Base-by-base conservation (phyloP, 2,113 vertebrate species). In the Odocoileus virginianus region DNA sequence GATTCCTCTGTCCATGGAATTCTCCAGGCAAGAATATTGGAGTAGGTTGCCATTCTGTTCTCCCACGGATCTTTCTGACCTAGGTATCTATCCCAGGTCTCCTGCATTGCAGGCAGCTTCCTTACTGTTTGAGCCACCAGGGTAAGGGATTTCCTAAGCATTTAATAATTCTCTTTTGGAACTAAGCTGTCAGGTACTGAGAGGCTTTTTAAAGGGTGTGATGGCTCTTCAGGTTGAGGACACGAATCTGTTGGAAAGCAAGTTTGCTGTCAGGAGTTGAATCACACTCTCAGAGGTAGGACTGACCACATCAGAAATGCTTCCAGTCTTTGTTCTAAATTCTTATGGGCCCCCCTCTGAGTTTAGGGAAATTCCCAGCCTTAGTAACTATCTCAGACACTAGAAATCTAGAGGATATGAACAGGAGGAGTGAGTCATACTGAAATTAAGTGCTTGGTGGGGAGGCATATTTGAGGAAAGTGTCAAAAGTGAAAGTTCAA, bases 141-240 rank as follows among this genome's bases (percentile, higher is more conserved):
- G 45, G 13, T 21, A 76, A 78, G 50, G 45, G 15, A 81, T 85
- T 85, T 94, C 84, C 60, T 95, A 94, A 96, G 30, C 71, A 76
- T 33, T 95, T 94, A 36, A 43, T 96, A 64, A 92, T 94, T 36
- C 47, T 94, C n/a, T 96, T 92, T 94, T 55, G 45, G 43, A 92
- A 84, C 55, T 78, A 58, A 92, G 50, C 45, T 89, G 43, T 89
- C 84, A 79, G 40, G 27, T 87, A 82, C 27, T 83, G 79, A 92
- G 93, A 54, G 30, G 15, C 78, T 92, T 89, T 84, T 89, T 84
- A 84, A 84, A 93, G 85, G 50, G n/a, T 83, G 14, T n/a, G 61
- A 86, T 58, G 50, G 67, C 47, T 90, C 89, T 96, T 93, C 28
- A 79, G 61, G 40, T 17, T 84, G n/a, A 43, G 54, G n/a, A 67